Percentiles rank a stretch among this genome's conserved stretches.
Conservation (phyloP, 2,888 invertebrate genomes). For the Lordiphosa fenestrarum region DNA sequence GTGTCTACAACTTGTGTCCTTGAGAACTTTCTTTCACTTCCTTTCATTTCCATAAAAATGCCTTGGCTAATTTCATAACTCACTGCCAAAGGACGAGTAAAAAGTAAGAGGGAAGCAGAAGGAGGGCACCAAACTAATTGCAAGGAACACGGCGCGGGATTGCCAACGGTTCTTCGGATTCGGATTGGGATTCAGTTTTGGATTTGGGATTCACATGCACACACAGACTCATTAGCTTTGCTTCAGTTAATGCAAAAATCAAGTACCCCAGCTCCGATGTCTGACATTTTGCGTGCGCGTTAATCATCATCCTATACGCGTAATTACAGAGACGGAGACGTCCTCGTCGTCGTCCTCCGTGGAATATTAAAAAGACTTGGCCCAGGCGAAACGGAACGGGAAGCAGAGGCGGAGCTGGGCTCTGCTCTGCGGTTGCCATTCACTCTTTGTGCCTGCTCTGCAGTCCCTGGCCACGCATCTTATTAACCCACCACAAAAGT, state of each 20-base stretch:
- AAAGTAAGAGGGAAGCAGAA: background rate
- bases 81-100: slow-evolving; percentile 6
- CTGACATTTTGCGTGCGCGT: slow-evolving; percentile 59
- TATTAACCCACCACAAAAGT: slow-evolving; percentile 19
- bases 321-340: slow-evolving; percentile 67
- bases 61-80: slow-evolving; percentile 73
- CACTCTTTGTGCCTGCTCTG: background rate
- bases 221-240: slow-evolving; percentile 70
- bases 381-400: slow-evolving; percentile 2
- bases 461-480: slow-evolving; percentile 47
- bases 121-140: slow-evolving; percentile 59
- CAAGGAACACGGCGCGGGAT: slow-evolving; percentile 48
- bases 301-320: slow-evolving; percentile 77
- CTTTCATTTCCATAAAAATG: slow-evolving; percentile 61
- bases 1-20: slow-evolving; percentile 42
- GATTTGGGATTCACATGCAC: slow-evolving; percentile 50
- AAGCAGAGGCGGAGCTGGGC: background rate
- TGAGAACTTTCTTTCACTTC: slow-evolving; percentile 51
- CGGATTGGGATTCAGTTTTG: background rate
- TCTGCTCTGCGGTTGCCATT: slow-evolving; percentile 6
- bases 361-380: slow-evolving; percentile 72
- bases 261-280: slow-evolving; percentile 39
- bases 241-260: slow-evolving; percentile 70
- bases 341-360: slow-evolving; percentile 26
- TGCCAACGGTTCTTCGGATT: no score